Base-by-base conservation (phyloP, 2,888 invertebrate species). In the Chymomyza procnemis region DNA sequence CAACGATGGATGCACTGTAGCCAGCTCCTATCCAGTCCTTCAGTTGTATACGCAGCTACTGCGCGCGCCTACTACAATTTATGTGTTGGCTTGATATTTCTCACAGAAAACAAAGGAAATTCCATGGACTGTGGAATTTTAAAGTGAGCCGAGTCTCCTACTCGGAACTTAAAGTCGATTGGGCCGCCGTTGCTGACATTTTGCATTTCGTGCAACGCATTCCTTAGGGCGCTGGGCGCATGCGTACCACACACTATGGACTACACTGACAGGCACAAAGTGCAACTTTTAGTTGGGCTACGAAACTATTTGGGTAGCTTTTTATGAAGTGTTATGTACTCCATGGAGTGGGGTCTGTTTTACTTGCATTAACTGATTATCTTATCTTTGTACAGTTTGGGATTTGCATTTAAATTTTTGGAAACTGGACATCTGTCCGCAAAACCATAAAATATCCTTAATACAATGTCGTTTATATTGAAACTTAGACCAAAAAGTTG, bases 121-220 rank as follows among this genome's bases (percentile, higher is more conserved):
- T 88, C 89, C 89, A 82, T 65, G 58, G 61, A 66, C 69, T 71
- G 69, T 73, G 84, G 85, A 83, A 87, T 88, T 88, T 85, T 77
- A 77, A 74, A 79, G 83, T 81, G 78, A 83, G 71, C 54, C 54
- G 21, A 50, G 50, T 19, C 19, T 50, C 19, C 19, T 16, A 50
- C 1, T 50, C 16, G 19, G 19, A 50, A 50, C 8, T 18, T 8
- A 9, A 50, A 50, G 18, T 50, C 50, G 50, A 50, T 50, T 50
- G 50, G 50, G 80, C 77, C 68, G 80, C 75, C 67, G 71, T 61
- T 73, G 88, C 88, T 88, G 89, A 89, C 89, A 89, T 88, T 89
- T 89, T 89, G 89, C 89, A 89, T 89, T 89, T 88, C 78, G 85
- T 87, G 85, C 83, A 83, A 79, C 84, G 87, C 89, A 89, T 89